phyloP scores from a whole-genome alignment of 2,113 vertebrate genomes.

The Calidris pygmaea region DNA sequence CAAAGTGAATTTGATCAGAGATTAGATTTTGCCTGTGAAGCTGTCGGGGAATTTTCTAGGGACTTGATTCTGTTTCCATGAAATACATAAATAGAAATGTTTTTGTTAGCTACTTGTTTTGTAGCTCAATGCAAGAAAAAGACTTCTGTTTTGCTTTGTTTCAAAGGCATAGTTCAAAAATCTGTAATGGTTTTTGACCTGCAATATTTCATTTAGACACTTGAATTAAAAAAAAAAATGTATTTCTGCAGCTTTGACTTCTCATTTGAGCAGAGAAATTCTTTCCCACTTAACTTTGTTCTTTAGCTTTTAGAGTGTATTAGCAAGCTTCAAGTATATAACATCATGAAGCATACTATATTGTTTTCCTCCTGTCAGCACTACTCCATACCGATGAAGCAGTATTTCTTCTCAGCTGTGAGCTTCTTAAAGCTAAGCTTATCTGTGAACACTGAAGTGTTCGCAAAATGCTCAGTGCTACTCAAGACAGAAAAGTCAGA shows the following conservation, averaged over 20 bases:
- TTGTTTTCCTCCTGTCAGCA: background rate
- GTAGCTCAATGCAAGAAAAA: background rate
- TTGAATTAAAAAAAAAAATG: background rate
- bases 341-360: background rate
- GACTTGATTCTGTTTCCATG: background rate
- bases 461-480: background rate
- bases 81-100: background rate
- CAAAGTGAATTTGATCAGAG: background rate
- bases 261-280: background rate
- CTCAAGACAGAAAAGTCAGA: background rate
- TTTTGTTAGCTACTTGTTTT: background rate
- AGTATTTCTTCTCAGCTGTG: background rate
- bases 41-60: background rate
- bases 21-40: background rate
- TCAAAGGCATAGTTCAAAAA: background rate
- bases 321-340: background rate
- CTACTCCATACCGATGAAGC: background rate
- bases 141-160: background rate
- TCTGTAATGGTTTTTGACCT: background rate
- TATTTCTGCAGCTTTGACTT: background rate
- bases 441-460: background rate
- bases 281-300: background rate
- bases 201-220: background rate
- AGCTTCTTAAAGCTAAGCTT: background rate
- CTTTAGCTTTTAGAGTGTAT: background rate